A percentile compares a stretch with the other conserved stretches of the same genome.
phyloP scores from a whole-genome alignment of 2,113 vertebrate species.

The Atlantisia rogersi region DNA sequence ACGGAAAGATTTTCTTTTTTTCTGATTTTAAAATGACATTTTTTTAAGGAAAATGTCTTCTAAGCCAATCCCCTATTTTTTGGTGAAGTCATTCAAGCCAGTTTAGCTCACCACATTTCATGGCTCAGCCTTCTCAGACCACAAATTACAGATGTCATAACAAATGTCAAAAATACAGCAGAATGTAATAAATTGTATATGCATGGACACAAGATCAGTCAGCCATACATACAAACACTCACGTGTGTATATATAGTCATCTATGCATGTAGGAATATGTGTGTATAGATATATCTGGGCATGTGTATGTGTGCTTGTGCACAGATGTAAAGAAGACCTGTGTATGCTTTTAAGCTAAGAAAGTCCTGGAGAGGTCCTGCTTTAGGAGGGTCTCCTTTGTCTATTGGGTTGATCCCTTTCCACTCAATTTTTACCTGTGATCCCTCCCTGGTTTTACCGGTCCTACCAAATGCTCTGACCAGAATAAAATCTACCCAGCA shows the following conservation, averaged over 20 bases:
- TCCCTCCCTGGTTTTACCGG: not conserved
- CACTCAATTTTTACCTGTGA: not conserved
- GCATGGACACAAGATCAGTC: not conserved
- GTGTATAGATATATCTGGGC: not conserved
- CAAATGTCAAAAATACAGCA: conserved; percentile 56
- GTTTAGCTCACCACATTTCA: conserved; percentile 28
- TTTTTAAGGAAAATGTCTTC: not conserved
- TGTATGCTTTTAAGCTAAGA: not conserved
- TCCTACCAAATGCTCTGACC: not conserved
- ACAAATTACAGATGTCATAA: conserved; percentile 58
- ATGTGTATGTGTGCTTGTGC: accelerated
- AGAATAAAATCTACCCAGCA: not conserved
- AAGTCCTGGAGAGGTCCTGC: not conserved
- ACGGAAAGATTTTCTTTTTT: not conserved
- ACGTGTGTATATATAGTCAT: not conserved
- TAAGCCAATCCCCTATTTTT: conserved; percentile 1
- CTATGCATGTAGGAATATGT: not conserved
- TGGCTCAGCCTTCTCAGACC: conserved; percentile 34
- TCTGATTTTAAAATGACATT: not conserved
- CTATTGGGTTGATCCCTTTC: not conserved
- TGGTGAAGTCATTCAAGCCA: not conserved
- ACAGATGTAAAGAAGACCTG: not conserved
- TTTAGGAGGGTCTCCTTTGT: not conserved
- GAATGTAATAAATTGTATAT: conserved; percentile 1
- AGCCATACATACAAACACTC: not conserved